These are phyloP conservation scores for Merops nubicus DNA, from an alignment of 2,113 vertebrate genomes.

Conservation along the genomic window DNA sequence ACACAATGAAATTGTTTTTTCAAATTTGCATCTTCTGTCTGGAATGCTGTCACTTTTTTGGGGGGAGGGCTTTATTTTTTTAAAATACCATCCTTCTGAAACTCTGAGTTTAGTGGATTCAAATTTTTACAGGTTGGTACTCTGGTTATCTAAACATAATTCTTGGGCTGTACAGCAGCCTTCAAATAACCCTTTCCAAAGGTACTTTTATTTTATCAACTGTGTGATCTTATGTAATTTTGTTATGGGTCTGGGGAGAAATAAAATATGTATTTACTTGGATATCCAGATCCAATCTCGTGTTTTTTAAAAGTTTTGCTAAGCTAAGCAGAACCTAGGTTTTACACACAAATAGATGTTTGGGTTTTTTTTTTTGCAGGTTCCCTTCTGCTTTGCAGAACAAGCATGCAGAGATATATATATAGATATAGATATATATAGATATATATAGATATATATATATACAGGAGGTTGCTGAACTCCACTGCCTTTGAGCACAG, in stretches of 20 bases:
- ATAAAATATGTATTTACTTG: neutral
- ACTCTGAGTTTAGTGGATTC: neutral
- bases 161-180: neutral
- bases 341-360: neutral
- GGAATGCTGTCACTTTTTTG: neutral
- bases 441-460: accelerated
- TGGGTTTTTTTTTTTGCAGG: neutral
- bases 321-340: neutral
- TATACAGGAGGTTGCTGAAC: neutral
- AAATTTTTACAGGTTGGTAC: neutral
- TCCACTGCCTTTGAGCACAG: neutral
- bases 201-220: neutral
- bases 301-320: neutral
- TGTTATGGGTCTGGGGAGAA: neutral
- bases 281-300: neutral
- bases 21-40: neutral
- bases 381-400: neutral
- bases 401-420: neutral
- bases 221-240: neutral
- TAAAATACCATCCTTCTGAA: neutral
- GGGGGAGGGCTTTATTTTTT: neutral
- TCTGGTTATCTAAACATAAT: neutral
- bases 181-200: too few species aligned
- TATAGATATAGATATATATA: accelerated
- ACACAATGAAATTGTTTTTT: neutral